Conservation (phyloP, 2,888 invertebrate species). For the Drosophila peninsularis region DNA sequence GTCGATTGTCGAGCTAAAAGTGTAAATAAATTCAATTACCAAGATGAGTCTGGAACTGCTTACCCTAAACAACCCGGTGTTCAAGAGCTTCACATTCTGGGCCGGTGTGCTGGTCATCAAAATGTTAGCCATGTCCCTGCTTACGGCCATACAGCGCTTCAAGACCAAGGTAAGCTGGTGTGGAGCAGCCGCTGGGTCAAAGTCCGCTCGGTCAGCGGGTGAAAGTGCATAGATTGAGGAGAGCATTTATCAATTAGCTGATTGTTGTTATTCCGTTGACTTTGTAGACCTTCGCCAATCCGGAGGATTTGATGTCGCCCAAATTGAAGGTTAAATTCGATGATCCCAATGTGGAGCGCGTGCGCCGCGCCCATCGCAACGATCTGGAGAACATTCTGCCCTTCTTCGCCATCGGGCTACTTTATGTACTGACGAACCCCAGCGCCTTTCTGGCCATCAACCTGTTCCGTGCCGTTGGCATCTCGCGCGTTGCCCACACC, state of each 20-base stretch:
- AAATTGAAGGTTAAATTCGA: conserved; percentile 84
- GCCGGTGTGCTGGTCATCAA: conserved; percentile 84
- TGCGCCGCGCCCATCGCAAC: conserved; percentile 87
- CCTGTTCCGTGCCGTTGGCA: conserved; percentile 86
- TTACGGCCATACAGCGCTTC: conserved; percentile 84
- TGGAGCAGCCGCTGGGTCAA: conserved; percentile 35
- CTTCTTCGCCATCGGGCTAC: conserved; percentile 85
- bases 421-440: conserved; percentile 86
- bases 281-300: conserved; percentile 86
- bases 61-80: conserved; percentile 81
- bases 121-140: conserved; percentile 84
- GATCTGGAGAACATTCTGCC: conserved; percentile 87
- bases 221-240: conserved; percentile 28
- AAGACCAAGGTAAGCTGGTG: conserved; percentile 83
- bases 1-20: not conserved
- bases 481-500: conserved; percentile 86
- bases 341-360: conserved; percentile 86
- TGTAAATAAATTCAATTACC: not conserved
- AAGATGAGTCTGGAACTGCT: conserved; percentile 72
- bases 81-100: conserved; percentile 85
- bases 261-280: not conserved
- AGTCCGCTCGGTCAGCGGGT: conserved; percentile 39
- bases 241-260: not conserved
- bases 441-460: conserved; percentile 84
- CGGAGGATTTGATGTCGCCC: conserved; percentile 85